Percentiles rank a stretch among this genome's conserved stretches.
Evolutionary conservation across 2,888 invertebrate genomes (phyloP).

Genomic region (Acrocyrtus sp.): DNA sequence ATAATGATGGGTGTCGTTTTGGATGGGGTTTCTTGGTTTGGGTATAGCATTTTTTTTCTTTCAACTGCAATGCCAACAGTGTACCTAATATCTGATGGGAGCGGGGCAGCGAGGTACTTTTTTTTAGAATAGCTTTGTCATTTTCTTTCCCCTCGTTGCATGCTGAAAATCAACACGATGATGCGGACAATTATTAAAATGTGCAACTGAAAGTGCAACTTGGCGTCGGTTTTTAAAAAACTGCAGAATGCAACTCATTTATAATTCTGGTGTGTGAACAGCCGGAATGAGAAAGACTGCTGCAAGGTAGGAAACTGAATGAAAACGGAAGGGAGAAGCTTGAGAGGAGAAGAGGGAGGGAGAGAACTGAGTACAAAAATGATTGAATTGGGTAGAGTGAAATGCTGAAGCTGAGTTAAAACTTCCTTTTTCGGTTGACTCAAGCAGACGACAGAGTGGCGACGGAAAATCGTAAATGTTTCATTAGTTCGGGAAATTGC

Average conservation of each 20-base stretch:
- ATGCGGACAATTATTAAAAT: neutral
- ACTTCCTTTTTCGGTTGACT: conserved; percentile 26
- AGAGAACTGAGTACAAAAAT: neutral
- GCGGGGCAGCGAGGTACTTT: too few relatives aligned
- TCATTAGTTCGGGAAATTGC: conserved; percentile 45
- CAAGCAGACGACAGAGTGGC: conserved; percentile 2
- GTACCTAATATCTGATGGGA: too few relatives aligned
- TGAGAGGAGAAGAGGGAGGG: neutral
- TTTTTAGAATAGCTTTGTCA: too few relatives aligned
- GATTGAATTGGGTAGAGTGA: too few relatives aligned
- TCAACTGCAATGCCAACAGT: too few relatives aligned
- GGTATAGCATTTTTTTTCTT: neutral
- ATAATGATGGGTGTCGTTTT: neutral
- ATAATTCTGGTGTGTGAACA: conserved; percentile 9
- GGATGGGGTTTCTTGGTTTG: neutral
- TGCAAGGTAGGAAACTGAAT: too few relatives aligned
- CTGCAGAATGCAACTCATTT: conserved; percentile 27
- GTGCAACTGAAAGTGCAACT: too few relatives aligned
- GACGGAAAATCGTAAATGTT: conserved; percentile 23
- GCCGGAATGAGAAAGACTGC: conserved; percentile 7
- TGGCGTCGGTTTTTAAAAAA: conserved; percentile 15
- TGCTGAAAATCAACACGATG: conserved; percentile 6
- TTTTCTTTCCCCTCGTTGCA: neutral
- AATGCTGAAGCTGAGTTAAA: neutral
- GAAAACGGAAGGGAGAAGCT: neutral